These are phyloP conservation scores for Solenopsis fugax DNA, from an alignment of 1,140 invertebrate species.

Conservation along the genomic window DNA sequence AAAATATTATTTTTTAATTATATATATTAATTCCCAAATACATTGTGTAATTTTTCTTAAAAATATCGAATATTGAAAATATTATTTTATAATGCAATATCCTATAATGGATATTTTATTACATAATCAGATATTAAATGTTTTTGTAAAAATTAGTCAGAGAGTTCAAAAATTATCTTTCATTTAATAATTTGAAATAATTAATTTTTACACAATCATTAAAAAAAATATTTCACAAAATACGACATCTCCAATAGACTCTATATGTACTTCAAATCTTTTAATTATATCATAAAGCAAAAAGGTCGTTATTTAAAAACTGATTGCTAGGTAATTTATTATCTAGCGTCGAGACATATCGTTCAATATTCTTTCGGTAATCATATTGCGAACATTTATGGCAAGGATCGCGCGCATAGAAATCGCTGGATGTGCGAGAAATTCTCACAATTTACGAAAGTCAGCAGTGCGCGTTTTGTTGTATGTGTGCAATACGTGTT, in stretches of 20 bases:
- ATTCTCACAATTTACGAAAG: conserved; percentile 46
- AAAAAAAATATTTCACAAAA: background rate
- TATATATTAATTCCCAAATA: background rate
- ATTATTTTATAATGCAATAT: conserved; percentile 17
- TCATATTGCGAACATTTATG: background rate
- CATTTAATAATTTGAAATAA: conserved; percentile 1
- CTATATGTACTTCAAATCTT: background rate
- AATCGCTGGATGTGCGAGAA: conserved; percentile 53
- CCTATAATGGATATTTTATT: background rate
- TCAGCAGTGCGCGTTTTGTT: conserved; percentile 31
- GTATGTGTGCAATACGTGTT: conserved; percentile 42
- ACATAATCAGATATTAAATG: conserved; percentile 1
- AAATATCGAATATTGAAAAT: conserved; percentile 23
- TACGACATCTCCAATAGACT: background rate
- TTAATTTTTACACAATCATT: background rate
- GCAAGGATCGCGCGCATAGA: background rate
- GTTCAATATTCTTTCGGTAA: background rate
- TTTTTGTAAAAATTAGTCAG: background rate
- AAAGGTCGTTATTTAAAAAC: background rate
- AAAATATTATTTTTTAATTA: conserved; percentile 4
- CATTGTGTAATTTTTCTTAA: background rate
- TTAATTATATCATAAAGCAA: background rate
- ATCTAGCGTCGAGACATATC: background rate
- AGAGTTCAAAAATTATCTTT: background rate
- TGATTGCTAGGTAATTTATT: conserved; percentile 2